phyloP scores from a whole-genome alignment of 2,888 invertebrate genomes.

The Cremastobaeus sp. region DNA sequence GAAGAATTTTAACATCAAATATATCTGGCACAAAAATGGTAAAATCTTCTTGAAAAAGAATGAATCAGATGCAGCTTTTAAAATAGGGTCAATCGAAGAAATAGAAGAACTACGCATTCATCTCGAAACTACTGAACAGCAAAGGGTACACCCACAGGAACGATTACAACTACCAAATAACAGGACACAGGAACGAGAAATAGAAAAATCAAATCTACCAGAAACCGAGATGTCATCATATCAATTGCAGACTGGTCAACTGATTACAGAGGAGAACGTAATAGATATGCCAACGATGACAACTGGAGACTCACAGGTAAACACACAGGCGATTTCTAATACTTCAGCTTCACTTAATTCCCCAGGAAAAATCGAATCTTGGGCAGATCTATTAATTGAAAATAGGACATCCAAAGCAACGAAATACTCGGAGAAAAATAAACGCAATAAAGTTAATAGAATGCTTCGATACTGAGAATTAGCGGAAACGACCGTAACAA shows the following conservation, averaged over 20 bases:
- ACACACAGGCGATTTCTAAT: not conserved
- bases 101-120: not conserved
- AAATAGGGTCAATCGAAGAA: not conserved
- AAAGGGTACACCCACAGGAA: too few species aligned
- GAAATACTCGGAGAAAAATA: not conserved
- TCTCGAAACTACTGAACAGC: not conserved
- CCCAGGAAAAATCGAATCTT: not conserved
- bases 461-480: not conserved
- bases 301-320: too few species aligned
- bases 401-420: not conserved
- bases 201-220: too few species aligned
- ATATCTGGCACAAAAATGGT: not conserved
- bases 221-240: too few species aligned
- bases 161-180: too few species aligned
- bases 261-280: too few species aligned
- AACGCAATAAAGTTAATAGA: not conserved
- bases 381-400: not conserved
- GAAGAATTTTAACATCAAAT: not conserved
- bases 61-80: not conserved
- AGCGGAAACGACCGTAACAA: conserved; percentile 3
- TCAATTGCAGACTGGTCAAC: too few species aligned
- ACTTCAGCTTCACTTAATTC: too few species aligned
- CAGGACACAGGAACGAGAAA: too few species aligned
- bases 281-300: too few species aligned
- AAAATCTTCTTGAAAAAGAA: not conserved